These are phyloP conservation scores for Hydropsyche betteni DNA, from an alignment of 2,888 invertebrate species.

Conservation along the genomic window DNA sequence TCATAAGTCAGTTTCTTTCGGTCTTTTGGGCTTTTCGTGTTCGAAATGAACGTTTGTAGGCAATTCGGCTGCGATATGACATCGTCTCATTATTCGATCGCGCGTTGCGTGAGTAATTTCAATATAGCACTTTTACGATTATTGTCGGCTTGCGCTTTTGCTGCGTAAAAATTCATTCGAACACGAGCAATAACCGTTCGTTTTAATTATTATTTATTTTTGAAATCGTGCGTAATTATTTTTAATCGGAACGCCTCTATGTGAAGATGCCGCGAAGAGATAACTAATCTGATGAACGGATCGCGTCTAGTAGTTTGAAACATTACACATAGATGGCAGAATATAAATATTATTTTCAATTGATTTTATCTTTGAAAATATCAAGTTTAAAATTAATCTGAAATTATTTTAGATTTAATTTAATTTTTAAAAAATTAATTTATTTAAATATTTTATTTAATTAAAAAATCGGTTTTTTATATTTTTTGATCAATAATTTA, in stretches of 20 bases:
- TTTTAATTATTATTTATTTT: constrained; percentile 1
- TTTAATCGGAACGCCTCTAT: constrained; percentile 1
- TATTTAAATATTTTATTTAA: not conserved
- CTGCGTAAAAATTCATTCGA: not conserved
- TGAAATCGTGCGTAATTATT: not conserved
- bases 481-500: constrained; percentile 7
- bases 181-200: too few relatives aligned
- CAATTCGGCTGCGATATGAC: not conserved
- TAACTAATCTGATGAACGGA: constrained; percentile 3
- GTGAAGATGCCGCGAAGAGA: constrained; percentile 7
- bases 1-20: not conserved
- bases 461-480: not conserved
- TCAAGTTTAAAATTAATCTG: too few relatives aligned
- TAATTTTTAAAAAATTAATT: not conserved
- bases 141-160: not conserved
- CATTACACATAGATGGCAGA: constrained; percentile 1
- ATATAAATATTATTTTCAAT: not conserved
- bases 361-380: too few relatives aligned
- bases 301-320: not conserved
- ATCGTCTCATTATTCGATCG: constrained; percentile 9
- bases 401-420: not conserved
- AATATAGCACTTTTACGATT: constrained; percentile 13
- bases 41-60: not conserved
- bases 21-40: not conserved
- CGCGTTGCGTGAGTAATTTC: constrained; percentile 26